Percentiles rank a stretch among this genome's conserved stretches.
Evolutionary conservation across 2,113 vertebrate species (phyloP).

Genomic region (Odontophorus gujanensis): DNA sequence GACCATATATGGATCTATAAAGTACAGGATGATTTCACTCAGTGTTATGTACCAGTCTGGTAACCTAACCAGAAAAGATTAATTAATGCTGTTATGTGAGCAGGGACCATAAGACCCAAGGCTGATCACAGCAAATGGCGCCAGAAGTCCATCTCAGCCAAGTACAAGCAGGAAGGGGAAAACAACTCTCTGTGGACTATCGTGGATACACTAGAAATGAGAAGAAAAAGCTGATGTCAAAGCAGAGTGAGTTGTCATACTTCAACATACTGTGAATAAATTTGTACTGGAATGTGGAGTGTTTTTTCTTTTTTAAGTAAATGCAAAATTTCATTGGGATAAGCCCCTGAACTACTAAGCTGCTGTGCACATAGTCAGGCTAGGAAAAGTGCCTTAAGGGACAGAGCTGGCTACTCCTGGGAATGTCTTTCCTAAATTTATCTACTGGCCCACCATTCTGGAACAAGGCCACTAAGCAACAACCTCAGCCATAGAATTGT

Average conservation of each 20-base stretch:
- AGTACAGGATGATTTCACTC: background rate
- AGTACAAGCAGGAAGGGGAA: background rate
- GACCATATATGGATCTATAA: background rate
- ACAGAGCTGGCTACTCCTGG: background rate
- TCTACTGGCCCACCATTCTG: background rate
- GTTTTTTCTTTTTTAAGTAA: background rate
- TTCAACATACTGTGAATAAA: background rate
- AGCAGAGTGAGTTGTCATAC: background rate
- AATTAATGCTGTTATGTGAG: background rate
- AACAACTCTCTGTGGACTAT: background rate
- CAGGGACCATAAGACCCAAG: accelerated
- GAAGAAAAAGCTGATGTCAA: background rate
- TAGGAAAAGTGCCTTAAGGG: background rate
- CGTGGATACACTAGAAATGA: background rate
- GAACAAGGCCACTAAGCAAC: background rate
- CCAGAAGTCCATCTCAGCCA: background rate
- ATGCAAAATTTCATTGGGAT: background rate
- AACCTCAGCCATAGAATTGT: background rate
- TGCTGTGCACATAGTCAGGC: background rate
- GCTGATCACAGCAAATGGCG: background rate
- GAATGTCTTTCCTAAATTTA: background rate
- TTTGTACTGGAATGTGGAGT: background rate
- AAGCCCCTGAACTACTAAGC: accelerated
- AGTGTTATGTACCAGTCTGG: background rate
- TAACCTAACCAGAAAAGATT: background rate